Percentiles rank a stretch among this genome's conserved stretches.
phyloP scores from a whole-genome alignment of 2,888 invertebrate species.

The Acholoe squamosa region DNA sequence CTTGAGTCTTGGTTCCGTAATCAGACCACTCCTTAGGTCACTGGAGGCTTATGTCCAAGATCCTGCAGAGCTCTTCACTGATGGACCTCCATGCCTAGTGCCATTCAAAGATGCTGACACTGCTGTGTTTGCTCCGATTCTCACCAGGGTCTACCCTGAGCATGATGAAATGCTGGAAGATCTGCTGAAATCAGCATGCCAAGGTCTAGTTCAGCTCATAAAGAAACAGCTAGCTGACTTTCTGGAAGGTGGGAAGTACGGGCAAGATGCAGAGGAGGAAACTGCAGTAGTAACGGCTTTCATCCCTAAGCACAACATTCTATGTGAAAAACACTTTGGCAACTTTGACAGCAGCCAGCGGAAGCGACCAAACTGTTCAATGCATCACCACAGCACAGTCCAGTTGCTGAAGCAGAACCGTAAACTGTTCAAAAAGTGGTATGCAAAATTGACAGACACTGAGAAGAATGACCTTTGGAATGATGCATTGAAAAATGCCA shows the following conservation, averaged over 20 bases:
- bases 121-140: neutral
- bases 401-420: constrained; percentile 33
- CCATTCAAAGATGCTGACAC: neutral
- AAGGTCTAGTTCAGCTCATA: neutral
- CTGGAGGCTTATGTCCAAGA: constrained; percentile 24
- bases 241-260: neutral
- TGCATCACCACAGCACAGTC: constrained; percentile 45
- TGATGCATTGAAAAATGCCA: constrained; percentile 7
- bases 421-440: constrained; percentile 12
- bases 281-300: neutral
- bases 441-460: neutral
- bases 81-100: neutral
- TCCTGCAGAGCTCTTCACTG: constrained; percentile 33
- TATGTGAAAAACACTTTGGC: constrained; percentile 43
- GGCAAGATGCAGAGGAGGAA: neutral
- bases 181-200: neutral
- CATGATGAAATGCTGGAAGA: neutral
- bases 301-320: constrained; percentile 18
- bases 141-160: constrained; percentile 9
- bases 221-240: constrained; percentile 49
- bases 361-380: neutral
- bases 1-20: neutral
- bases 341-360: constrained; percentile 43
- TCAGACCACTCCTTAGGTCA: constrained; percentile 2
- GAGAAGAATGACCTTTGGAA: neutral